Evolutionary conservation across 2,797 vertebrate species (phyloP).

Genomic region (Ptychobarbus kaznakovi): DNA sequence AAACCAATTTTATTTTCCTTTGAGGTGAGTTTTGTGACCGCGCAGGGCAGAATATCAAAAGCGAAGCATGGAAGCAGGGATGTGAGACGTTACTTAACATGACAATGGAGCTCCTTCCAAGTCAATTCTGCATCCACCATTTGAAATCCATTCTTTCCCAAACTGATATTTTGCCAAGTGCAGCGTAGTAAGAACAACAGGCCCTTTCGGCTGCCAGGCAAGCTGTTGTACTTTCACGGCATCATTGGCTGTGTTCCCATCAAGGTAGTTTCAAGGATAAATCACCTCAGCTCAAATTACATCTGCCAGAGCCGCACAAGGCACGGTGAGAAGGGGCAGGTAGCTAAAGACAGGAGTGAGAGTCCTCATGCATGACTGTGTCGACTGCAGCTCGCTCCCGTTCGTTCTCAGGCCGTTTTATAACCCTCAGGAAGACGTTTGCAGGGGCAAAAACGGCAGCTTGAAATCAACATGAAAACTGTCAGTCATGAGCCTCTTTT

Average conservation of each 20-base stretch:
- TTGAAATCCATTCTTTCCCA: conserved; percentile 39
- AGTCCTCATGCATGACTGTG: conserved; percentile 36
- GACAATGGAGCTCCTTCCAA: conserved; percentile 33
- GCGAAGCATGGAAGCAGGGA: background rate
- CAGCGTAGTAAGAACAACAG: conserved; percentile 28
- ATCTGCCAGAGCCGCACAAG: conserved; percentile 38
- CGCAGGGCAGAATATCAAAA: conserved; percentile 36
- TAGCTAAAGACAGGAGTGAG: conserved; percentile 43
- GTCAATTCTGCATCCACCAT: conserved; percentile 15
- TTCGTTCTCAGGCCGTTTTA: conserved; percentile 33
- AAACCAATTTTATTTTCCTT: conserved; percentile 8
- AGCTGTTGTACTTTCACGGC: conserved; percentile 46
- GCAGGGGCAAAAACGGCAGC: conserved; percentile 40
- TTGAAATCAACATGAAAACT: conserved; percentile 18
- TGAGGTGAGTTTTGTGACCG: conserved; percentile 10
- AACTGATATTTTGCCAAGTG: conserved; percentile 43
- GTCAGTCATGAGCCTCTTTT: conserved; percentile 9
- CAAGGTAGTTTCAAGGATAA: conserved; percentile 46
- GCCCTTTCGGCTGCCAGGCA: conserved; percentile 40
- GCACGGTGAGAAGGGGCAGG: conserved; percentile 22
- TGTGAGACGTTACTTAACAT: conserved; percentile 25
- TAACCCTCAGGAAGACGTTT: conserved; percentile 50
- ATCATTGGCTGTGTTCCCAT: conserved; percentile 40
- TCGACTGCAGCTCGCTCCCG: conserved; percentile 16
- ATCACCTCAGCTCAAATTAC: conserved; percentile 46